phyloP scores from a whole-genome alignment of 2,888 invertebrate genomes.

The Thera obeliscata region DNA sequence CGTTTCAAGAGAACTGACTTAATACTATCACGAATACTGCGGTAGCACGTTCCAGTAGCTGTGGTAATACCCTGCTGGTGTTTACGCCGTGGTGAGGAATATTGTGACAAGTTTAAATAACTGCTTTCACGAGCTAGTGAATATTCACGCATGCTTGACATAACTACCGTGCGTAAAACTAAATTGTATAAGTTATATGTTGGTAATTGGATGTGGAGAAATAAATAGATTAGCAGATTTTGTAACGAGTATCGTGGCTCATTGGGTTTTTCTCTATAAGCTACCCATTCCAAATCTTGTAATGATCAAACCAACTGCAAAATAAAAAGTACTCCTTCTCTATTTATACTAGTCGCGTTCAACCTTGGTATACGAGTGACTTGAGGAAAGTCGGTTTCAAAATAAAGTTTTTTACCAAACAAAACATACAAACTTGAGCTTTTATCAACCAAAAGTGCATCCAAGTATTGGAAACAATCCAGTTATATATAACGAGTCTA shows the following conservation, averaged over 20 bases:
- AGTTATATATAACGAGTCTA: slow-evolving; percentile 43
- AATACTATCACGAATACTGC: no score
- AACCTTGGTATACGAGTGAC: background rate
- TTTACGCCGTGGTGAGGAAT: no score
- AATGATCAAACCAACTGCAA: background rate
- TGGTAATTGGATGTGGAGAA: background rate
- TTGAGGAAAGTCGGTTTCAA: background rate
- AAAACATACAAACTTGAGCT: slow-evolving; percentile 57
- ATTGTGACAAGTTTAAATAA: slow-evolving; percentile 82
- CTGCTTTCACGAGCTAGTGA: slow-evolving; percentile 77
- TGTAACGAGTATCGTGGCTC: no score
- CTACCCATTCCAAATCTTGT: background rate
- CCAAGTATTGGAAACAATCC: slow-evolving; percentile 51
- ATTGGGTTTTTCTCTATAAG: no score
- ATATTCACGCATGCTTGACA: slow-evolving; percentile 60
- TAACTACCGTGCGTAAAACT: slow-evolving; percentile 38
- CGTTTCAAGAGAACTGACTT: no score
- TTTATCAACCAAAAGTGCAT: slow-evolving; percentile 60
- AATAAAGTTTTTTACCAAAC: slow-evolving; percentile 44
- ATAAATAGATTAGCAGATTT: no score
- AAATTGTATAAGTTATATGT: slow-evolving; percentile 8
- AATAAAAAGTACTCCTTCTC: no score
- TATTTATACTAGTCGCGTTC: background rate
- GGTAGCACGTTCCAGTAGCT: no score
- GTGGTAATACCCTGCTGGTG: no score